These are phyloP conservation scores for Ectemnius lituratus DNA, from an alignment of 2,888 invertebrate genomes.

Conservation along the genomic window DNA sequence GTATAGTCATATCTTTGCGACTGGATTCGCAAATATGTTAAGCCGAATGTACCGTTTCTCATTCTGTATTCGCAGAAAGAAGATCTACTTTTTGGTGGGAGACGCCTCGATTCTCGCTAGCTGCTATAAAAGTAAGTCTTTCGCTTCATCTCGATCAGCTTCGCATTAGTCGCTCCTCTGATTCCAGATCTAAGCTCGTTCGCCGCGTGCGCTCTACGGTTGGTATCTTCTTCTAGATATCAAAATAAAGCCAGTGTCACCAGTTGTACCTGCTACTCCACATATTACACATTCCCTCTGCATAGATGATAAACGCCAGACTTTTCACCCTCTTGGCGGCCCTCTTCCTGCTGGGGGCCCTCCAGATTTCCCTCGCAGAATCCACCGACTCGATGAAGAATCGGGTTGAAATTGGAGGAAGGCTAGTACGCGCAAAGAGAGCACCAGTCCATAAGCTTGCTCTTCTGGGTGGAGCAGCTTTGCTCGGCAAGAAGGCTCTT, in stretches of 20 bases:
- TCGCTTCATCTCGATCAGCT: no score
- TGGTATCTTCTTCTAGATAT: no score
- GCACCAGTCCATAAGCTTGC: conserved; percentile 57
- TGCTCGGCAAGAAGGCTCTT: conserved; percentile 60
- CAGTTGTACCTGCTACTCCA: background rate
- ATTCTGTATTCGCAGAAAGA: no score
- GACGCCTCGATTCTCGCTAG: no score
- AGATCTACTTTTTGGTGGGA: no score
- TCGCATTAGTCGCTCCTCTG: no score
- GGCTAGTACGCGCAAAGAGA: conserved; percentile 55
- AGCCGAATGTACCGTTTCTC: no score
- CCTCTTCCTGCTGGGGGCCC: background rate
- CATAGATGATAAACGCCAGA: background rate
- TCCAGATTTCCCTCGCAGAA: background rate
- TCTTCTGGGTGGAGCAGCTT: conserved; percentile 55
- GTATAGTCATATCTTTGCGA: background rate
- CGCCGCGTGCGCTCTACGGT: no score
- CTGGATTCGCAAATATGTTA: no score
- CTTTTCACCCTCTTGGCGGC: background rate
- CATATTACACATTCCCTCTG: background rate
- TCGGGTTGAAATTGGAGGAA: background rate
- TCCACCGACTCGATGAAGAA: background rate
- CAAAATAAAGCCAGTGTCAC: no score
- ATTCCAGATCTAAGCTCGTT: no score
- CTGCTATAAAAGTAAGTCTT: no score